phyloP scores from a whole-genome alignment of 2,113 vertebrate species.

The Grantiella picta region DNA sequence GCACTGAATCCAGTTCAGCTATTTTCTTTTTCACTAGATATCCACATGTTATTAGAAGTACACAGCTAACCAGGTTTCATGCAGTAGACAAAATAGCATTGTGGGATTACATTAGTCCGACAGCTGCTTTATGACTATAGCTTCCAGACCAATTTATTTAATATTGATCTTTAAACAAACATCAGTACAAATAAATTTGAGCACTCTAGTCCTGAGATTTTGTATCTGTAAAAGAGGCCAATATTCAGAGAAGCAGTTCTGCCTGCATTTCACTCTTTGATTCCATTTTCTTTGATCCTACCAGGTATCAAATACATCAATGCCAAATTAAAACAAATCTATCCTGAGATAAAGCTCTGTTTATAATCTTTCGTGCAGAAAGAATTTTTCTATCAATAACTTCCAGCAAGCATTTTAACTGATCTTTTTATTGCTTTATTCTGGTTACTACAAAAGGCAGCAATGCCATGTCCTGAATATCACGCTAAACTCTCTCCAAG shows the following conservation, averaged over 20 bases:
- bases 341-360: conserved; percentile 77
- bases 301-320: conserved; percentile 82
- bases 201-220: conserved; percentile 78
- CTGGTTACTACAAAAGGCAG: conserved; percentile 62
- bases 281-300: conserved; percentile 82
- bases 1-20: conserved; percentile 76
- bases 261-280: conserved; percentile 79
- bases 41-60: conserved; percentile 77
- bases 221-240: conserved; percentile 77
- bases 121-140: conserved; percentile 88
- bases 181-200: conserved; percentile 88
- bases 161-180: conserved; percentile 91
- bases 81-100: conserved; percentile 86
- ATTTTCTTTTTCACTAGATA: conserved; percentile 75
- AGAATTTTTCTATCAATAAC: conserved; percentile 81
- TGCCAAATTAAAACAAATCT: conserved; percentile 85
- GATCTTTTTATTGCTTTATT: conserved; percentile 74
- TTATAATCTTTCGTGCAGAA: conserved; percentile 78
- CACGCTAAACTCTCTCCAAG: not conserved
- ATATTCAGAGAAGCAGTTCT: conserved; percentile 75
- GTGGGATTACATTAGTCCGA: conserved; percentile 86
- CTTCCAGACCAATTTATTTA: conserved; percentile 90
- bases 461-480: conserved; percentile 30
- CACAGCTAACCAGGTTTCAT: conserved; percentile 84
- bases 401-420: conserved; percentile 75